Conservation (phyloP, 2,888 invertebrate genomes). For the Scaptomyza parva region DNA sequence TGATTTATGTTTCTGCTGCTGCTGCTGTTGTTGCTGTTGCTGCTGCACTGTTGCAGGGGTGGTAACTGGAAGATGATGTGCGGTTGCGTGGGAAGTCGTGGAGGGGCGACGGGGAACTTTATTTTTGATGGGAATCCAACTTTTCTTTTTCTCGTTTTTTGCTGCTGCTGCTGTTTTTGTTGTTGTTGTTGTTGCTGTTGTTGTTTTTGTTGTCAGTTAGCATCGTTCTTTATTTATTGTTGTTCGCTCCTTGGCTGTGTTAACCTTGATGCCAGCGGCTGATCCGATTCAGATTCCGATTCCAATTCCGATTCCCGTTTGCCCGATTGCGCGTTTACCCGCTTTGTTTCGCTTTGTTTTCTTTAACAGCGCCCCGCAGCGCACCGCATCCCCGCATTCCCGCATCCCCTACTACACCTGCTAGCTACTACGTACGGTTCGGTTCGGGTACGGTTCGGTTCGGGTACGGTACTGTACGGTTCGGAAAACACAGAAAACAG, state of each 20-base stretch:
- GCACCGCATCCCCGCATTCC: rapidly evolving
- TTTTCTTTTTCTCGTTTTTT: neutral
- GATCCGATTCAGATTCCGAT: slow-evolving; percentile 44
- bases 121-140: slow-evolving; percentile 11
- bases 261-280: slow-evolving; percentile 58
- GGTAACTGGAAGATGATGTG: neutral
- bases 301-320: slow-evolving; percentile 32
- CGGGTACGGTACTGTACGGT: too few relatives aligned
- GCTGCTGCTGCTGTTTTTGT: neutral
- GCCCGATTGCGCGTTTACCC: slow-evolving; percentile 4
- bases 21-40: too few relatives aligned
- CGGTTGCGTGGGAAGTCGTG: neutral
- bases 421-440: too few relatives aligned
- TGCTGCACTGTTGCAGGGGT: neutral
- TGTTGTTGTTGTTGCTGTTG: neutral
- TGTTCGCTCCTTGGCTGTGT: slow-evolving; percentile 37
- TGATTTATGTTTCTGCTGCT: slow-evolving; percentile 37
- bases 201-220: slow-evolving; percentile 13
- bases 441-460: too few relatives aligned
- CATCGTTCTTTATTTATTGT: slow-evolving; percentile 46
- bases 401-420: too few relatives aligned
- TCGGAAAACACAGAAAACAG: too few relatives aligned
- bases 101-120: too few relatives aligned
- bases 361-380: neutral
- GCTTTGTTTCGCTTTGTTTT: neutral